phyloP scores from a whole-genome alignment of 2,797 vertebrate genomes.

The Oryzias sinensis region DNA sequence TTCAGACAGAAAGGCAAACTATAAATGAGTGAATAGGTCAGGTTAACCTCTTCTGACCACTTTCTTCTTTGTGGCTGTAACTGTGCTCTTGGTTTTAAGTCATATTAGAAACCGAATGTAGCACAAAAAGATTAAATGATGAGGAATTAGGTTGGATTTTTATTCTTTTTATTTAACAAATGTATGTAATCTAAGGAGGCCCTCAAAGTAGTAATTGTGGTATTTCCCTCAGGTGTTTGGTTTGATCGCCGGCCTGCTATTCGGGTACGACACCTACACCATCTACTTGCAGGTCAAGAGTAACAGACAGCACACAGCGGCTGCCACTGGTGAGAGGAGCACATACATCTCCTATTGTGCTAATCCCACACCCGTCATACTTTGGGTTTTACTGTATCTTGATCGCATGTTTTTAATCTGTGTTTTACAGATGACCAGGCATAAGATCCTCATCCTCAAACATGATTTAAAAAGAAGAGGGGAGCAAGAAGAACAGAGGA shows the following conservation, averaged over 20 bases:
- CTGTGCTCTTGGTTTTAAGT: no score
- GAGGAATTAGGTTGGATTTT: not conserved
- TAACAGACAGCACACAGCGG: conserved; percentile 52
- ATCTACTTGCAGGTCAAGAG: conserved; percentile 58
- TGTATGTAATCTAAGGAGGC: not conserved
- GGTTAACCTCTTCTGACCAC: no score
- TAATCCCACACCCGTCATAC: not conserved
- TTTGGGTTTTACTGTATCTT: not conserved
- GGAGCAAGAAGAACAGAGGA: conserved; percentile 26
- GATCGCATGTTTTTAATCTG: not conserved
- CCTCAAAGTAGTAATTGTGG: not conserved
- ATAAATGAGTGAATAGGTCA: no score
- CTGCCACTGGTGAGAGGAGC: conserved; percentile 61
- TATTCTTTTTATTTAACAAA: not conserved
- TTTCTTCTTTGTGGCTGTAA: no score
- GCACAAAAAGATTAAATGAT: not conserved
- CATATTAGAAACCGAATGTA: no score
- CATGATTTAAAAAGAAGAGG: conserved; percentile 29
- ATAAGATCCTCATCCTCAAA: conserved; percentile 49
- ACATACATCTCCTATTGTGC: accelerated
- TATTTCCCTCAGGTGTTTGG: conserved; percentile 68
- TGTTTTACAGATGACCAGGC: conserved; percentile 59
- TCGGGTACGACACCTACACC: conserved; percentile 76
- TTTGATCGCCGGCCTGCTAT: conserved; percentile 71
- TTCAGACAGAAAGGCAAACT: no score